These are phyloP conservation scores for Rhegmatorhina hoffmannsi DNA, from an alignment of 2,113 vertebrate genomes.

Conservation along the genomic window DNA sequence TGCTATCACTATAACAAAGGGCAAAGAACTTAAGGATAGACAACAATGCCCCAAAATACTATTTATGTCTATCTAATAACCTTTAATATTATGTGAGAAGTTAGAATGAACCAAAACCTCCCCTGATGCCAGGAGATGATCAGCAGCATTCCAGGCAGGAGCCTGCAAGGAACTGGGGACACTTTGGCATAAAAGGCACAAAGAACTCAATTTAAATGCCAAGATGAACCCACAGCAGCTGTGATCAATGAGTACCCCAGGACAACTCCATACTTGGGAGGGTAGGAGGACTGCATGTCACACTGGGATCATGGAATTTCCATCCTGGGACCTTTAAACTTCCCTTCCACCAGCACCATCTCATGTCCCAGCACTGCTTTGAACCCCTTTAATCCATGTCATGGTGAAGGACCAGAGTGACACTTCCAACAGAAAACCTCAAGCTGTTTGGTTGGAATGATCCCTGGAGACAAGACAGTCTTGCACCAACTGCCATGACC, in stretches of 20 bases:
- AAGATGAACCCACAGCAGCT: background rate
- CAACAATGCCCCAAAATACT: background rate
- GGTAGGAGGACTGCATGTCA: background rate
- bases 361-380: accelerated
- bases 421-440: background rate
- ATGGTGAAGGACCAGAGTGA: background rate
- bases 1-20: background rate
- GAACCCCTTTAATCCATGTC: background rate
- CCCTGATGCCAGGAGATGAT: background rate
- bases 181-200: background rate
- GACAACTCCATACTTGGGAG: background rate
- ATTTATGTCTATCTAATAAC: no score
- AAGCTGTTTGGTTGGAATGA: no score
- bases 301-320: background rate
- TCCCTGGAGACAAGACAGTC: background rate
- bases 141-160: background rate
- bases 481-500: accelerated
- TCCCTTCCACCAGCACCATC: background rate
- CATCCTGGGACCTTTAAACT: background rate
- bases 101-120: background rate
- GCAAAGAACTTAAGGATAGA: background rate
- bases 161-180: background rate
- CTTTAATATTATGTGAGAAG: background rate
- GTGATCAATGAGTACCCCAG: accelerated
- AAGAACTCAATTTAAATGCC: background rate